These are phyloP conservation scores for Yoshiicerus persimilis DNA, from an alignment of 1,140 invertebrate genomes.

Conservation along the genomic window DNA sequence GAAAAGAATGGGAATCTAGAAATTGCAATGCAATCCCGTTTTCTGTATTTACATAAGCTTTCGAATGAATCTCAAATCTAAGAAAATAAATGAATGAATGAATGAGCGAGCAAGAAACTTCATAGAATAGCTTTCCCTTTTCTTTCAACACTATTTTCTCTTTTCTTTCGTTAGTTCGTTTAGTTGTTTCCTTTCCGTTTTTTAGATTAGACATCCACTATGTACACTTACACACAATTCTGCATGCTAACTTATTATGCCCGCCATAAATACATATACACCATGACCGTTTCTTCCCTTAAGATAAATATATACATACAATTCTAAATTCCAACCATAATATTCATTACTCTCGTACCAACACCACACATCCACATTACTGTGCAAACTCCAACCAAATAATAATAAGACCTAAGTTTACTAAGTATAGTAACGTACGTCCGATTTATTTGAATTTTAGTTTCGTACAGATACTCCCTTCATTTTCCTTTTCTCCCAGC, in stretches of 20 bases:
- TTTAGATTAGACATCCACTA: not conserved
- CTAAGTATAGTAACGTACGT: not conserved
- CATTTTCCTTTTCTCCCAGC: conserved; percentile 1
- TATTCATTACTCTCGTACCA: not conserved
- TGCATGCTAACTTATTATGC: not conserved
- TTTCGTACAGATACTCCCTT: not conserved
- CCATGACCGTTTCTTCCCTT: not conserved
- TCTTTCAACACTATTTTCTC: not conserved
- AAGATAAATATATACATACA: not conserved
- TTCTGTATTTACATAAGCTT: conserved; percentile 26
- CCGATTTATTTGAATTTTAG: conserved; percentile 10
- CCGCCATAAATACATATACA: not conserved
- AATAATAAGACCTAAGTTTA: not conserved
- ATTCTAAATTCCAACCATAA: not conserved
- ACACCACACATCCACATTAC: not conserved
- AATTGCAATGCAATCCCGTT: conserved; percentile 10
- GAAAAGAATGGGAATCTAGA: not conserved
- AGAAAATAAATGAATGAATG: conserved; percentile 18
- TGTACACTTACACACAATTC: not conserved
- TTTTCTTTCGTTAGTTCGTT: conserved; percentile 12
- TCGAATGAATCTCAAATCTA: conserved; percentile 22
- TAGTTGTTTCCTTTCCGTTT: not conserved
- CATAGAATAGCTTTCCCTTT: not conserved
- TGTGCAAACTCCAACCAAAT: not conserved
- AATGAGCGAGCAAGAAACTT: conserved; percentile 23